phyloP scores from a whole-genome alignment of 1,140 invertebrate species.

The Vanessa tameamea region DNA sequence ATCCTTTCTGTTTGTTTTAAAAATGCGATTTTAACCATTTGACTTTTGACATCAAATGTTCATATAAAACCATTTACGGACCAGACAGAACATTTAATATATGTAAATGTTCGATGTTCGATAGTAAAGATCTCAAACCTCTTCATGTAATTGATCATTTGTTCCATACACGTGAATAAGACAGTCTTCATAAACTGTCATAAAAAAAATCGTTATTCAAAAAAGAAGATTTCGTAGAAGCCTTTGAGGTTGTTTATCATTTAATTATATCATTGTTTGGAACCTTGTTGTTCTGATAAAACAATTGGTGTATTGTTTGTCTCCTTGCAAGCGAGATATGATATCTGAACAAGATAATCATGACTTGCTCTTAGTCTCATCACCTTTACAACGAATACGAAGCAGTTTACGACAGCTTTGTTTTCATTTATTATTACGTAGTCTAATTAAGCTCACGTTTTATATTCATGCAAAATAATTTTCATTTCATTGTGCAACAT shows the following conservation, averaged over 20 bases:
- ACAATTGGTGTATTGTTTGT: conserved; percentile 20
- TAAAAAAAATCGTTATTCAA: neutral
- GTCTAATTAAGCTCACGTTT: conserved; percentile 25
- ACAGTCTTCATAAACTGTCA: neutral
- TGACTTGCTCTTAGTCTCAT: conserved; percentile 1
- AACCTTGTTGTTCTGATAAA: conserved; percentile 10
- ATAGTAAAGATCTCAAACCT: no score
- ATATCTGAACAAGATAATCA: conserved; percentile 13
- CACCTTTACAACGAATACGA: conserved; percentile 14
- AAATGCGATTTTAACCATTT: no score
- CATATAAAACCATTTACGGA: no score
- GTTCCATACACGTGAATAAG: neutral
- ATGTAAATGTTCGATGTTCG: no score
- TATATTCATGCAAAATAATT: conserved; percentile 21
- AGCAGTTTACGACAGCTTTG: conserved; percentile 26
- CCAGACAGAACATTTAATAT: no score
- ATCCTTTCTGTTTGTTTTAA: no score
- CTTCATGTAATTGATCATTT: no score
- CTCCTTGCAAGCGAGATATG: conserved; percentile 15
- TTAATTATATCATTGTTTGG: conserved; percentile 38
- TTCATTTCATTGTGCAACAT: conserved; percentile 12
- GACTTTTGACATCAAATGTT: no score
- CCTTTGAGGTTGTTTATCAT: conserved; percentile 40
- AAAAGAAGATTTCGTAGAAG: conserved; percentile 31
- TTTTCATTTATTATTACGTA: conserved; percentile 21